Evolutionary conservation across 2,888 invertebrate genomes (phyloP), one percentile per base, ranked within the genome.

Genomic region (Pinctada fucata): DNA sequence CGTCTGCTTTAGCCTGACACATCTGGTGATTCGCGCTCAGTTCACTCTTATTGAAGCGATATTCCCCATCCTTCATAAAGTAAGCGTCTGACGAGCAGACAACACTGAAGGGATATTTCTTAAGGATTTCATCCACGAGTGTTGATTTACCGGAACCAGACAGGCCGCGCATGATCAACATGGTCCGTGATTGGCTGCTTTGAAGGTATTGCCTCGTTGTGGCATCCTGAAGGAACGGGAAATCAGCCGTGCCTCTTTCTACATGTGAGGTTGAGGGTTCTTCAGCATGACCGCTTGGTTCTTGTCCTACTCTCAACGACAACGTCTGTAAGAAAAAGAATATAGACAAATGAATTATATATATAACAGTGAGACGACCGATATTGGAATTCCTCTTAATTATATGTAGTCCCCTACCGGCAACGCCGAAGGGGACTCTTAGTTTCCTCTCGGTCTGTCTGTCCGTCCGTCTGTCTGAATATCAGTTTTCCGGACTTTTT

Each of bases 111-210:
- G 81, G 79, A 80, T 91, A 92, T 0, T 84, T 69, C 6, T 82
- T 74, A 76, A 82, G 79, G 3, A 93, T 86, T 45, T 80, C 65
- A 16, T 86, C 84, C 0, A 88, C 91, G 45, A 92, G 69, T 2
- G 89, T 90, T 2, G 91, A 90, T 83, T 93, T 93, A 3, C 93
- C 93, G 50, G 91, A 90, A 2, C 93, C 93, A n/a, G 92, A 89
- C 5, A 92, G 81, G 4, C 93, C 93, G 75, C 92, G 84, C 91
- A 92, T 90, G 13, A 93, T 86, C 79, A 93, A 91, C 85, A 93
- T 88, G 2, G 91, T 87, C 82, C 88, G 86, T 0, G 86, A 80
- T 8, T 81, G 73, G 13, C 8, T 13, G 6, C 13, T 58, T 64
- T 79, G 76, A 8, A 90, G 82, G 64, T 86, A 83, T 4, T 75